Conservation (phyloP, 2,113 vertebrate species). For the Mus spicilegus region DNA sequence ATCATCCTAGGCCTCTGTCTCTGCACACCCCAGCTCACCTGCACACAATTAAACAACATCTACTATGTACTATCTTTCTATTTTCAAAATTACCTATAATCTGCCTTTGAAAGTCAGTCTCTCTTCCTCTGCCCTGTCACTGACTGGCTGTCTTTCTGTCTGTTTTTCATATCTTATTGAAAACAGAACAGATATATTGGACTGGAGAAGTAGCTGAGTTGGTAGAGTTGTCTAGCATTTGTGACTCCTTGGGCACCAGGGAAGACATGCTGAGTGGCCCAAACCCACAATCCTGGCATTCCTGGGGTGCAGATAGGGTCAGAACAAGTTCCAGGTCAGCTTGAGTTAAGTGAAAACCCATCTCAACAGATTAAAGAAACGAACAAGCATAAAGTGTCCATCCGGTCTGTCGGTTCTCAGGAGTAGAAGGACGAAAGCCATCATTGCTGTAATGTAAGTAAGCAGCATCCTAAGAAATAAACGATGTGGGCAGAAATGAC, state of each 20-base stretch:
- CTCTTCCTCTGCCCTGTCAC: background rate
- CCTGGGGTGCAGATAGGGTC: background rate
- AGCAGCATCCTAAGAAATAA: background rate
- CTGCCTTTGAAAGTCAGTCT: background rate
- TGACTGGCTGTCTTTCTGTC: too few relatives aligned
- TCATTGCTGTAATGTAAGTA: background rate
- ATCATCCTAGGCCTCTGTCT: background rate
- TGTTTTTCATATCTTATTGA: background rate
- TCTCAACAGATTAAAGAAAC: background rate
- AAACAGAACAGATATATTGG: background rate
- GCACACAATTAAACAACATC: background rate
- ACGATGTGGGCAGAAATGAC: background rate
- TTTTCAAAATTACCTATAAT: slow-evolving; percentile 10
- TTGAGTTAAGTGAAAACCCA: too few relatives aligned
- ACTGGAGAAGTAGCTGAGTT: background rate
- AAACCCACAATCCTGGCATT: too few relatives aligned
- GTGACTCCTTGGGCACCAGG: background rate
- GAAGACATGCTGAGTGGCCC: too few relatives aligned
- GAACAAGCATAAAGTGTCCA: background rate
- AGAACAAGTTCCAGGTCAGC: background rate
- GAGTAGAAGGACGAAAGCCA: background rate
- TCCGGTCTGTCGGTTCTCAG: background rate
- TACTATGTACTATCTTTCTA: background rate
- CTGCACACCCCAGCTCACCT: background rate
- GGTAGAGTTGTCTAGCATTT: background rate